These are phyloP conservation scores for Apogon talboti DNA, from an alignment of 2,797 vertebrate species.

Conservation along the genomic window DNA sequence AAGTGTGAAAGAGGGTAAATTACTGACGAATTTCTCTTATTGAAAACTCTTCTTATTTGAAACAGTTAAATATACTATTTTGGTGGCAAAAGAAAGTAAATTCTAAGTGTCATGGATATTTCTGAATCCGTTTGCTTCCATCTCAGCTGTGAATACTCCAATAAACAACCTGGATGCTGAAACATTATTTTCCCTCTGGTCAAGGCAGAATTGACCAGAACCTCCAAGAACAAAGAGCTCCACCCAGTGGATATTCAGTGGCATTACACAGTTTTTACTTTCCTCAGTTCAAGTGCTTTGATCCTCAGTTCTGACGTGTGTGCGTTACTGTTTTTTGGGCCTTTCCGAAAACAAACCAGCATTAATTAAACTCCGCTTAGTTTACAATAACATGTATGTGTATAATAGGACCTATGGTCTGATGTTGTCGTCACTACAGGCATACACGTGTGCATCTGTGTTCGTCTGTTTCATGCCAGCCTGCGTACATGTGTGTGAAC, in stretches of 20 bases:
- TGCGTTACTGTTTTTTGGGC: slow-evolving; percentile 14
- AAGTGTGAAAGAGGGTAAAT: neutral
- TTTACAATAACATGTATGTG: slow-evolving; percentile 10
- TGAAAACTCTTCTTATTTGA: neutral
- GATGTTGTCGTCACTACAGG: neutral
- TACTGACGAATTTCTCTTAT: neutral
- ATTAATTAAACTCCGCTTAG: slow-evolving; percentile 31
- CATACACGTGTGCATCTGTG: slow-evolving; percentile 21
- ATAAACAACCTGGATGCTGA: slow-evolving; percentile 3
- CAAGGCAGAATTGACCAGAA: neutral
- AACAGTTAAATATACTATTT: slow-evolving; percentile 10
- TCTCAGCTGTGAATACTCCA: neutral
- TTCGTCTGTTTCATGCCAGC: slow-evolving; percentile 37
- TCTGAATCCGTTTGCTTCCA: neutral
- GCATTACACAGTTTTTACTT: slow-evolving; percentile 40
- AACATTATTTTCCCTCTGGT: neutral
- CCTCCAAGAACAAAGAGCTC: slow-evolving; percentile 35
- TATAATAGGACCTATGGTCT: too few species aligned
- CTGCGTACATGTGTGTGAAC: slow-evolving; percentile 41
- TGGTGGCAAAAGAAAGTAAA: neutral
- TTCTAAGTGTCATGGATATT: neutral
- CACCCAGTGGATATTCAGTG: slow-evolving; percentile 55
- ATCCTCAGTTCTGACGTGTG: slow-evolving; percentile 18
- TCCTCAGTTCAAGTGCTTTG: slow-evolving; percentile 14
- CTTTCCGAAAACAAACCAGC: slow-evolving; percentile 27